Evolutionary conservation across 2,888 invertebrate species (phyloP), one percentile per base, ranked within the genome.

Genomic region (Malthinus seriepunctatus): DNA sequence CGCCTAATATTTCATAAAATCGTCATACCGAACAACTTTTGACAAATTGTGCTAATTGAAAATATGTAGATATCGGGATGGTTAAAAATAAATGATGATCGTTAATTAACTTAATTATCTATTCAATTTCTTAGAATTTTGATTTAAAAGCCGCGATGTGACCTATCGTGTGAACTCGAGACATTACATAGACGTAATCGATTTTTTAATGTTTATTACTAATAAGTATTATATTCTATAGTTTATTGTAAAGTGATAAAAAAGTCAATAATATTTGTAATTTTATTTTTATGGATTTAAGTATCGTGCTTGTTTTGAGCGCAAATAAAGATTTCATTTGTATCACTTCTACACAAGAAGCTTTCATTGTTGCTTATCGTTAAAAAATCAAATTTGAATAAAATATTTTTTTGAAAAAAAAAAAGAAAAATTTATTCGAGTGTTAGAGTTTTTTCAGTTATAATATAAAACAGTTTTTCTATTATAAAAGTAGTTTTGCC

Each of bases 31-130:
- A 49, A 51, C 51, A 52, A 51, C 45, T 52, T 50, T 42, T 63
- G 66, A 66, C 66, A 64, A 66, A 66, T 66, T 66, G 63, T 64
- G 63, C 63, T 66, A 66, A 66, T 66, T 66, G 63, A 64, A 64
- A 63, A 51, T 50, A 15, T 39, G 47, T 54, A 37, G 51, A 54
- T 39, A 51, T 51, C 23, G 39, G 38, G 35, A 34, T 52, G 46
- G 44, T 63, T 65, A 60, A 63, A 65, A 62, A 65, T 63, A 63
- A 57, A 55, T 47, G 59, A 57, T 52, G 55, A 60, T 63, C 54
- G 62, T 62, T 60, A 62, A 65, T 65, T 65, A 62, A 60, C 54
- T 60, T 46, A 47, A 47, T 65, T 63, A 65, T 62, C 62, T 59
- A 56, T 56, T 65, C 62, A 60, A 65, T 65, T 63, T 63, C 62